Conservation (phyloP, 2,888 invertebrate genomes). For the Steinernema hermaphroditum region DNA sequence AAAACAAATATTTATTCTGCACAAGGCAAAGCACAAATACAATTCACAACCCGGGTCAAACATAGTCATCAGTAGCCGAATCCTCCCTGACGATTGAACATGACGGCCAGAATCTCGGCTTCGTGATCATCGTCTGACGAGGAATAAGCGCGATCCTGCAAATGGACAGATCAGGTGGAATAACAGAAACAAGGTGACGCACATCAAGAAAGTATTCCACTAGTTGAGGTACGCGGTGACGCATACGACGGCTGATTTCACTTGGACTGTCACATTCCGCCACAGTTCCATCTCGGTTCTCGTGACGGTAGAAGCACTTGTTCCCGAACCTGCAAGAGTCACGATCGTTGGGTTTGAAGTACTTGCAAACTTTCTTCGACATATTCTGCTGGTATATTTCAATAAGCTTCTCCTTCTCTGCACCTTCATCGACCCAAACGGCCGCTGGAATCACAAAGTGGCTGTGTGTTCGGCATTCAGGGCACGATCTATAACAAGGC, state of each 20-base stretch:
- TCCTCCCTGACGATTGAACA: neutral
- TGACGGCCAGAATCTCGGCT: neutral
- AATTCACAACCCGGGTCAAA: no score
- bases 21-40: no score
- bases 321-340: slow-evolving; percentile 86
- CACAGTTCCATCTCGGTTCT: slow-evolving; percentile 75
- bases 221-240: neutral
- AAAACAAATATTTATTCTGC: no score
- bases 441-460: slow-evolving; percentile 83
- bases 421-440: slow-evolving; percentile 81
- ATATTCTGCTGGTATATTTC: slow-evolving; percentile 77
- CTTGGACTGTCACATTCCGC: slow-evolving; percentile 41
- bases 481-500: slow-evolving; percentile 74
- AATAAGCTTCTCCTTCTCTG: slow-evolving; percentile 80
- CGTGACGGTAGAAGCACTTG: slow-evolving; percentile 83
- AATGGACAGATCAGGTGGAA: neutral
- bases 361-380: slow-evolving; percentile 80
- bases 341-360: slow-evolving; percentile 72
- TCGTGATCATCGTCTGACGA: neutral
- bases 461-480: slow-evolving; percentile 80
- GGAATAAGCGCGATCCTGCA: neutral
- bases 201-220: neutral
- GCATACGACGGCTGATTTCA: slow-evolving; percentile 12
- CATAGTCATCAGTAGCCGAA: no score
- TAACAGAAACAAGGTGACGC: neutral